Percentiles rank a stretch among this genome's conserved stretches.
Conservation (phyloP, 2,888 invertebrate species). For the Trachelus stipa region DNA sequence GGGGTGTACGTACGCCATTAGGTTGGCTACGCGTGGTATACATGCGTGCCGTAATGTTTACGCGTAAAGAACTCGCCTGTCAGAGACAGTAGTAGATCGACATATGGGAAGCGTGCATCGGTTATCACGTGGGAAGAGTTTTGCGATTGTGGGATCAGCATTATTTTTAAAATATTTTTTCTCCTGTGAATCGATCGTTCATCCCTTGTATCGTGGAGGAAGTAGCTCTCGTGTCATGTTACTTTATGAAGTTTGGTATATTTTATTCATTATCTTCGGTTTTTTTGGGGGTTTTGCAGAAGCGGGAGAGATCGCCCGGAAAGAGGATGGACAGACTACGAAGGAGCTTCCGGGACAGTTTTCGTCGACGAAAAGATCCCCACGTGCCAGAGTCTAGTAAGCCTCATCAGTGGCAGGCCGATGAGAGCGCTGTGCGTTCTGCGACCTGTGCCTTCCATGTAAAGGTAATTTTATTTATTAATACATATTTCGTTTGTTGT, state of each 20-base stretch:
- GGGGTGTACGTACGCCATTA: neutral
- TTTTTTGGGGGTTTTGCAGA: constrained; percentile 63
- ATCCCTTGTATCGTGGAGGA: neutral
- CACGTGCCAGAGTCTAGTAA: constrained; percentile 91
- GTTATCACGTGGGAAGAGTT: neutral
- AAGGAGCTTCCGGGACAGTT: constrained; percentile 92
- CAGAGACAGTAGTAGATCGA: neutral
- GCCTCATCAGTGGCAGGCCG: constrained; percentile 98
- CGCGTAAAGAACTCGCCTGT: neutral
- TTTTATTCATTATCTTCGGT: neutral
- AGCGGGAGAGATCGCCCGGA: constrained; percentile 76
- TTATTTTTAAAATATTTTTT: neutral
- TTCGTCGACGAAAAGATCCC: constrained; percentile 89
- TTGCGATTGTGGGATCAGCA: neutral
- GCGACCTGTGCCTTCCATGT: constrained; percentile 98
- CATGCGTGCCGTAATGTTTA: constrained; percentile 1
- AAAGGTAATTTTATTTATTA: constrained; percentile 71
- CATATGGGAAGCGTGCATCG: constrained; percentile 10
- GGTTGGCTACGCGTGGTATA: neutral
- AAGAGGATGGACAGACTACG: constrained; percentile 88
- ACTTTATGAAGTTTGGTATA: neutral
- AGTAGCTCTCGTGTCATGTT: neutral
- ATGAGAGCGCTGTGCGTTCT: constrained; percentile 94
- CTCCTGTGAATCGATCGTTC: neutral
- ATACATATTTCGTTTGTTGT: neutral